phyloP scores from a whole-genome alignment of 2,797 vertebrate genomes.

The Muscicapa striata region DNA sequence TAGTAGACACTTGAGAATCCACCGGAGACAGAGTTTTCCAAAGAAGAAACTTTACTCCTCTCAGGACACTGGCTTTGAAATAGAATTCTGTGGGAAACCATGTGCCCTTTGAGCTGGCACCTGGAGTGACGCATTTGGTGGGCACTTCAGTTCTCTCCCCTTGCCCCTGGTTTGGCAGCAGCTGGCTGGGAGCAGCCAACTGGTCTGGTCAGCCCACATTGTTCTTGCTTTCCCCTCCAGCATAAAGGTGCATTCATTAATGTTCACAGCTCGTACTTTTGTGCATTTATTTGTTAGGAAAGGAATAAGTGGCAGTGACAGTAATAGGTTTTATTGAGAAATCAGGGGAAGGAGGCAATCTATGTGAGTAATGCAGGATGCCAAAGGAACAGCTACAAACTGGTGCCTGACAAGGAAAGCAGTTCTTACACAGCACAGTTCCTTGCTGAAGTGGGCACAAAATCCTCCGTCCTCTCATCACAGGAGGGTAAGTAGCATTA shows the following conservation, averaged over 20 bases:
- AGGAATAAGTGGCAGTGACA: neutral
- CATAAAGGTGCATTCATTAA: neutral
- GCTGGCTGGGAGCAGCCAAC: neutral
- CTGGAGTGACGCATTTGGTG: conserved; percentile 41
- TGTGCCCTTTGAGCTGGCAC: conserved; percentile 29
- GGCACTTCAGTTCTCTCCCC: neutral
- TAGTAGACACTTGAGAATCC: conserved; percentile 32
- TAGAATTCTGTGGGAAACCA: conserved; percentile 57
- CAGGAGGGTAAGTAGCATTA: neutral
- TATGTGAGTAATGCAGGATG: neutral
- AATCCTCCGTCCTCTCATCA: neutral
- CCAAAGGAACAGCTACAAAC: neutral
- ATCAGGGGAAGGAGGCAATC: neutral
- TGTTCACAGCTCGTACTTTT: neutral
- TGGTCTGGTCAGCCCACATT: neutral
- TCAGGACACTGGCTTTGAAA: conserved; percentile 38
- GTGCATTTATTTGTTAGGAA: neutral
- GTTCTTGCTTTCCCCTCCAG: neutral
- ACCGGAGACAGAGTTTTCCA: conserved; percentile 1
- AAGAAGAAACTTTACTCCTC: conserved; percentile 44
- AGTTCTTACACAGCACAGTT: neutral
- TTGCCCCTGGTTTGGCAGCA: conserved; percentile 28
- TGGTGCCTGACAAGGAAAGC: neutral
- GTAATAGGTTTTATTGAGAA: neutral
- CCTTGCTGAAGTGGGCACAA: neutral